Conservation (phyloP, 2,797 vertebrate species). For the Salarias fasciatus region DNA sequence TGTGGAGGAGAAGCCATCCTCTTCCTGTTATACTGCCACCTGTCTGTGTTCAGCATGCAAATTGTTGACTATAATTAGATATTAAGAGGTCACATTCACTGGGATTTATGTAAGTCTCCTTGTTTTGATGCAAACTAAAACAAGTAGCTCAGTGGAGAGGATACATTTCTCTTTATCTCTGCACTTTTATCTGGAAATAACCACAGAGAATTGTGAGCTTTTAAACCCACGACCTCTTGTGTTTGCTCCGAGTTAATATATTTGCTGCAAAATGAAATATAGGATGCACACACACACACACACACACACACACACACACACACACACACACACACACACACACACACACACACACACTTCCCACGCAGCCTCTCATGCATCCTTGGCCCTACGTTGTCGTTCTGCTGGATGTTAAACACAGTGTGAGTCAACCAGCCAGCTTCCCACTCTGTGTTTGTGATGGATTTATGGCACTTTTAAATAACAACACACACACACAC, state of each 20-base stretch:
- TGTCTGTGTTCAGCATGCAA: too few relatives aligned
- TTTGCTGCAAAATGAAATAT: slow-evolving; percentile 4
- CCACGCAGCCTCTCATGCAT: slow-evolving; percentile 47
- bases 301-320: slow-evolving; percentile 8
- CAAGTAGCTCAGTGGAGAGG: too few relatives aligned
- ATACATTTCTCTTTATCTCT: too few relatives aligned
- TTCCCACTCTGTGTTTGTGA: slow-evolving; percentile 35
- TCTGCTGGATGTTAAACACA: slow-evolving; percentile 31
- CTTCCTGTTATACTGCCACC: too few relatives aligned
- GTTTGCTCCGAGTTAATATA: background rate
- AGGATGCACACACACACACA: slow-evolving; percentile 16
- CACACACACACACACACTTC: slow-evolving; percentile 46
- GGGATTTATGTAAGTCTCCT: too few relatives aligned
- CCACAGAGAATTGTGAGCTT: too few relatives aligned
- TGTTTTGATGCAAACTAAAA: too few relatives aligned
- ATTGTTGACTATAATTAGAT: too few relatives aligned
- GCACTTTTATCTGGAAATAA: too few relatives aligned
- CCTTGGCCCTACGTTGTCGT: slow-evolving; percentile 2
- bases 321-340: slow-evolving; percentile 18
- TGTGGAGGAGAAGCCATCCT: too few relatives aligned
- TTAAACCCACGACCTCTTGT: too few relatives aligned
- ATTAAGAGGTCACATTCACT: too few relatives aligned
- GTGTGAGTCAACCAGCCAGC: slow-evolving; percentile 44
- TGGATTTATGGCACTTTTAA: slow-evolving; percentile 38
- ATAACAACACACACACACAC: slow-evolving; percentile 6